Base-by-base conservation (phyloP, 1,140 invertebrate species). In the Adoxophyes honmai region DNA sequence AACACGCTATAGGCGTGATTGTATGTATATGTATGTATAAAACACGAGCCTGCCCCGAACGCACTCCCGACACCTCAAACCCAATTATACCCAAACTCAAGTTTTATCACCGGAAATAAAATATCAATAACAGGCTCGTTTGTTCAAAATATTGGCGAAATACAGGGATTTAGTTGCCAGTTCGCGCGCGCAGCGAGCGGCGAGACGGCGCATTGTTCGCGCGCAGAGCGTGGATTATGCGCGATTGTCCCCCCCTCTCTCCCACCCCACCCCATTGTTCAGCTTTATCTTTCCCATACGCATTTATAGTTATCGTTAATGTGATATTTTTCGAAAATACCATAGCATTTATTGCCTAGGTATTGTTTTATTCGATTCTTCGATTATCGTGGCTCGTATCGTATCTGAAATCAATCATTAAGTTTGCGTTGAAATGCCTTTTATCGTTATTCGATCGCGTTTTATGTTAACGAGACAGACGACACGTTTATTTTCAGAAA, bases 61-160 rank as follows among this genome's bases (percentile, higher is more conserved):
- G n/a, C n/a, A n/a, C n/a, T n/a, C n/a, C n/a, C n/a, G n/a, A n/a
- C n/a, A n/a, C 2, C 21, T 28, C 2, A 28, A 28, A 28, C 21
- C 21, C 2, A 28, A 28, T 28, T 28, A 28, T 28, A 28, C 21
- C 21, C 21, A 28, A 28, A 28, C 42, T 28, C 51, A 28, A 13
- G 33, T 34, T 28, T n/a, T 34, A 21, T n/a, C 37, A 51, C 16
- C 57, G 54, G 38, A 66, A 75, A 68, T 70, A 68, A 75, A 73
- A 67, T 73, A 72, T 70, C 63, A 74, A 72, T 70, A 70, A 70
- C 60, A 66, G 56, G 68, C 64, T 75, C 60, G 74, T 77, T 77
- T 74, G 65, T 68, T 28, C 42, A 54, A 42, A 64, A 68, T 65
- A 61, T 67, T 61, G 55, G 62, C 37, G 56, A 61, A 58, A 58